Evolutionary conservation across 2,113 vertebrate species (phyloP).

Genomic region (Oryzias melastigma): DNA sequence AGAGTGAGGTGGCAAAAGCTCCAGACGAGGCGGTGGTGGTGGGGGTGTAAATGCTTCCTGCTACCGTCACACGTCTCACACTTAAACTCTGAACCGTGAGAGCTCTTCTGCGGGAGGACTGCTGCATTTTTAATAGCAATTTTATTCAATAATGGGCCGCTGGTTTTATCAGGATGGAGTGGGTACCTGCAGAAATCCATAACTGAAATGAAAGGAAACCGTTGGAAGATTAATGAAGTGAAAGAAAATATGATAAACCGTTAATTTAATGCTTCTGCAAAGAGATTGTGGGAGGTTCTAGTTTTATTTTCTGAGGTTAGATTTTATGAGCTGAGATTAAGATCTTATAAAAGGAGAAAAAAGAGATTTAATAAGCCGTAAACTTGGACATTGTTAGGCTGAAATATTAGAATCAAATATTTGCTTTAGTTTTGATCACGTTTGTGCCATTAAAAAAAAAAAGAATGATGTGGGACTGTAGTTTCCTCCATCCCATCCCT

Average conservation of each 20-base stretch:
- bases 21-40: not conserved
- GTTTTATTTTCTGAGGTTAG: conserved; percentile 51
- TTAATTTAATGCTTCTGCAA: conserved; percentile 37
- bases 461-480: conserved; percentile 21
- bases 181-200: conserved; percentile 39
- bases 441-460: not conserved
- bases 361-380: conserved; percentile 37
- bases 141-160: conserved; percentile 22
- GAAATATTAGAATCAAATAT: too few species aligned
- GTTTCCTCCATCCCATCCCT: conserved; percentile 30
- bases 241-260: conserved; percentile 36
- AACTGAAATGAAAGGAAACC: conserved; percentile 27
- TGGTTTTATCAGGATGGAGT: conserved; percentile 33
- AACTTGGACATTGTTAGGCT: conserved; percentile 5
- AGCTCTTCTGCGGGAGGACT: conserved; percentile 19
- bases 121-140: conserved; percentile 22
- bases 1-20: not conserved
- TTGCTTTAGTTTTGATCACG: not conserved
- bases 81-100: not conserved
- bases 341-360: conserved; percentile 31
- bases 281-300: conserved; percentile 43
- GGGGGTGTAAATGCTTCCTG: not conserved
- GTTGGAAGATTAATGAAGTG: conserved; percentile 39
- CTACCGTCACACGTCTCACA: not conserved
- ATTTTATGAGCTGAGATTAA: conserved; percentile 50